Conservation (phyloP, 2,888 invertebrate species). For the Cephus pygmeus region DNA sequence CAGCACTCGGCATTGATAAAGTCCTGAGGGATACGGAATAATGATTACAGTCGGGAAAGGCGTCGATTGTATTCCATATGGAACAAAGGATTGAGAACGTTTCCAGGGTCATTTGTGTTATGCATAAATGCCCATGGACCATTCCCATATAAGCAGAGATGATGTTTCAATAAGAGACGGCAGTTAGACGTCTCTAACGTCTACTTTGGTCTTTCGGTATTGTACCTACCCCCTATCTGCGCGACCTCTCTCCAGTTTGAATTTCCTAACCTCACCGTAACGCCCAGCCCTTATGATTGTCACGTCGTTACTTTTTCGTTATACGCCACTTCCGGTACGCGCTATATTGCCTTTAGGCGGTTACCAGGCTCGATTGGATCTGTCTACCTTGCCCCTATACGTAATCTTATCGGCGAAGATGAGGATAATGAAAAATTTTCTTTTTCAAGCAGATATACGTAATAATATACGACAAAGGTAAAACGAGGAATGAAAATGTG, state of each 20-base stretch:
- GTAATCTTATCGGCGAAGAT: not conserved
- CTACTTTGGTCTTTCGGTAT: constrained; percentile 51
- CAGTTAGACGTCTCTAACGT: constrained; percentile 58
- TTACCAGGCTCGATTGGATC: not conserved
- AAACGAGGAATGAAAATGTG: not conserved
- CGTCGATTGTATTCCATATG: not conserved
- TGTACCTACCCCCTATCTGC: constrained; percentile 48
- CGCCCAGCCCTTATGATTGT: constrained; percentile 11
- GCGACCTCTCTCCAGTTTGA: constrained; percentile 32
- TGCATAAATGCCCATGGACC: constrained; percentile 47
- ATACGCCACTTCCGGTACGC: constrained; percentile 16
- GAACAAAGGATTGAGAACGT: constrained; percentile 27
- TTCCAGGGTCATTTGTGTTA: constrained; percentile 38
- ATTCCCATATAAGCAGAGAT: constrained; percentile 42
- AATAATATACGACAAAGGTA: not conserved
- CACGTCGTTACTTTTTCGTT: constrained; percentile 5
- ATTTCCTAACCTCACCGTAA: constrained; percentile 3
- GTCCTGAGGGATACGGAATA: not conserved
- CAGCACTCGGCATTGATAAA: not conserved
- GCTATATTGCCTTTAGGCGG: constrained; percentile 23
- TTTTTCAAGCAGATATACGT: not conserved
- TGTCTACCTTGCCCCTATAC: not conserved
- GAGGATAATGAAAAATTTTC: not conserved
- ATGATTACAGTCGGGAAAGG: not conserved
- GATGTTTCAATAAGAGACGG: constrained; percentile 59